Conservation (phyloP, 2,888 invertebrate species). For the Gisinianus flammeolus region DNA sequence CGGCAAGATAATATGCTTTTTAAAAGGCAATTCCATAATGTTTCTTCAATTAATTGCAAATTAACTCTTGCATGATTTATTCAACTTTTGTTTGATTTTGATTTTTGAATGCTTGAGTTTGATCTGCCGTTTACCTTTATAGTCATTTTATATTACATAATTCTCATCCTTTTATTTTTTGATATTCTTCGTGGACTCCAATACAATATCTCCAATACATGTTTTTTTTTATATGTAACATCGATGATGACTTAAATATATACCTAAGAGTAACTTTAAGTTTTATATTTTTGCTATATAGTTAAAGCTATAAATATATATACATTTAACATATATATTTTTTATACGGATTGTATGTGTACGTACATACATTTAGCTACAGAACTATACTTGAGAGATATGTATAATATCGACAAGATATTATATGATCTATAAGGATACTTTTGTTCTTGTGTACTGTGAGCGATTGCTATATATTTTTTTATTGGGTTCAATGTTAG, state of each 20-base stretch:
- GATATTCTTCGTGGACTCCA: no score
- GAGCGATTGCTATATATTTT: neutral
- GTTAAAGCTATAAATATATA: neutral
- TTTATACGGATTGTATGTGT: neutral
- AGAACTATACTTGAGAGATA: neutral
- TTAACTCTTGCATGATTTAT: neutral
- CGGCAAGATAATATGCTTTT: neutral
- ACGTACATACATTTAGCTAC: neutral
- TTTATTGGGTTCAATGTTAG: neutral
- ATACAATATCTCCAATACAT: neutral
- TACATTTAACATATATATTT: neutral
- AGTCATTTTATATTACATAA: conserved; percentile 7
- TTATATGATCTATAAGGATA: neutral
- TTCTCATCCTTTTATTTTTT: no score
- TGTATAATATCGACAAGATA: no score
- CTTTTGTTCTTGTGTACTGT: neutral
- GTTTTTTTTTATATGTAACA: conserved; percentile 15
- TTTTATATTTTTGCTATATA: no score
- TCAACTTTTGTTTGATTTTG: neutral
- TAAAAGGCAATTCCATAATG: neutral
- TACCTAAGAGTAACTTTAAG: no score
- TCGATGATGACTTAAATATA: neutral
- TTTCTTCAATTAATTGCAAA: neutral
- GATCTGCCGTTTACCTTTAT: neutral
- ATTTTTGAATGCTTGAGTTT: conserved; percentile 6